Evolutionary conservation across 2,113 vertebrate species (phyloP).

Genomic region (Channa argus): DNA sequence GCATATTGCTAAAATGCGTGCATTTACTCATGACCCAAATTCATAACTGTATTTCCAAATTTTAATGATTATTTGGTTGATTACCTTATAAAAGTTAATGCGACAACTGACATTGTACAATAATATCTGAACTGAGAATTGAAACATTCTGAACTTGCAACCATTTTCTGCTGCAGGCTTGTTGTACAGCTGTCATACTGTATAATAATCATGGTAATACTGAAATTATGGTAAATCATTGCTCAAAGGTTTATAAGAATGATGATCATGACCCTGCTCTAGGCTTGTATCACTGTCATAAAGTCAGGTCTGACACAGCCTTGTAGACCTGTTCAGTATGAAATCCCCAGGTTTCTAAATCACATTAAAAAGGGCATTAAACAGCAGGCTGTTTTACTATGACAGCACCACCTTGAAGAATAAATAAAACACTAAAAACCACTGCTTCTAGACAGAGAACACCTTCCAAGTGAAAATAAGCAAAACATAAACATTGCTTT

Average conservation of each 20-base stretch:
- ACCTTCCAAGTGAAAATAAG: constrained; percentile 5
- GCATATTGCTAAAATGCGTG: no score
- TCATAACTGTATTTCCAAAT: background rate
- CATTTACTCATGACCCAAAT: background rate
- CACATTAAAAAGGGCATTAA: background rate
- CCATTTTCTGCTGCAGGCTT: no score
- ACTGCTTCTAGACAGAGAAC: constrained; percentile 20
- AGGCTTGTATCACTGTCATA: background rate
- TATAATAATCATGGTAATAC: background rate
- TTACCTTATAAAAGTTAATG: no score
- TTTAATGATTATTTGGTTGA: background rate
- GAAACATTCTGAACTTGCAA: no score
- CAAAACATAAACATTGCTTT: constrained; percentile 20
- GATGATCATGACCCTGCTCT: background rate
- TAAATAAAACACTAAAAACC: constrained; percentile 1
- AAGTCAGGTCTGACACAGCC: constrained; percentile 2
- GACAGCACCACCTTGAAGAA: constrained; percentile 17
- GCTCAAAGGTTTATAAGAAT: background rate
- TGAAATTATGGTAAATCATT: background rate
- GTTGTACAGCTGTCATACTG: no score
- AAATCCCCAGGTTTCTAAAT: background rate
- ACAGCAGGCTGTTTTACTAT: constrained; percentile 3
- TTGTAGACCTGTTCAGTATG: background rate
- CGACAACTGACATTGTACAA: no score
- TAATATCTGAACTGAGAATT: no score